A percentile compares a stretch with the other conserved stretches of the same genome.
These are phyloP conservation scores for Lucifuga dentata DNA, from an alignment of 2,113 vertebrate genomes.

Conservation along the genomic window DNA sequence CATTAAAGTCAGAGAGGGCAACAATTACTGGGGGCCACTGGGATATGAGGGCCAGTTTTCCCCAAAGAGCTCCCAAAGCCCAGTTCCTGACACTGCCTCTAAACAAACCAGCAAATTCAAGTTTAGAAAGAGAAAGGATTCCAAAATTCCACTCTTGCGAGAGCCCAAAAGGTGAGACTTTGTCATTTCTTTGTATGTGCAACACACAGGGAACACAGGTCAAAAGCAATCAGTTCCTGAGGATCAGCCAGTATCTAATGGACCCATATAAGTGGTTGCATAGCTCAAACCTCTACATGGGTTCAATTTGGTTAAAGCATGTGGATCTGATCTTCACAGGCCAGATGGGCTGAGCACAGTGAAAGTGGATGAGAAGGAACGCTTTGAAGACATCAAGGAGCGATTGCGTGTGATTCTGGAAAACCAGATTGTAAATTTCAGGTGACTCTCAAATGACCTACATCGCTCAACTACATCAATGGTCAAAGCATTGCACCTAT, in stretches of 20 bases:
- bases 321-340: slow-evolving; percentile 79
- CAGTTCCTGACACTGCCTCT: slow-evolving; percentile 85
- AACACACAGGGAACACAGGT: slow-evolving; percentile 31
- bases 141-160: slow-evolving; percentile 88
- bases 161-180: slow-evolving; percentile 91
- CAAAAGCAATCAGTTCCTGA: slow-evolving; percentile 13
- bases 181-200: slow-evolving; percentile 55
- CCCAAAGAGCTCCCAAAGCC: slow-evolving; percentile 83
- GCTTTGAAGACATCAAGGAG: slow-evolving; percentile 99
- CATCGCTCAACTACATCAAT: slow-evolving; percentile 3
- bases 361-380: slow-evolving; percentile 98
- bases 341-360: slow-evolving; percentile 98
- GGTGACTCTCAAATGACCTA: slow-evolving; percentile 78
- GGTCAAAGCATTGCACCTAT: background rate
- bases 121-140: slow-evolving; percentile 96
- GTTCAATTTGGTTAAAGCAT: slow-evolving; percentile 36
- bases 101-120: slow-evolving; percentile 94
- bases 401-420: slow-evolving; percentile 95
- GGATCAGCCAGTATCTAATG: slow-evolving; percentile 16
- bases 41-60: slow-evolving; percentile 82
- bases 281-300: slow-evolving; percentile 20
- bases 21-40: slow-evolving; percentile 89
- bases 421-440: slow-evolving; percentile 99
- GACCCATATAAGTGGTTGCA: slow-evolving; percentile 32
- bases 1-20: slow-evolving; percentile 94